Base-by-base conservation (phyloP, 2,888 invertebrate species). In the Dichetophora obliterata region DNA sequence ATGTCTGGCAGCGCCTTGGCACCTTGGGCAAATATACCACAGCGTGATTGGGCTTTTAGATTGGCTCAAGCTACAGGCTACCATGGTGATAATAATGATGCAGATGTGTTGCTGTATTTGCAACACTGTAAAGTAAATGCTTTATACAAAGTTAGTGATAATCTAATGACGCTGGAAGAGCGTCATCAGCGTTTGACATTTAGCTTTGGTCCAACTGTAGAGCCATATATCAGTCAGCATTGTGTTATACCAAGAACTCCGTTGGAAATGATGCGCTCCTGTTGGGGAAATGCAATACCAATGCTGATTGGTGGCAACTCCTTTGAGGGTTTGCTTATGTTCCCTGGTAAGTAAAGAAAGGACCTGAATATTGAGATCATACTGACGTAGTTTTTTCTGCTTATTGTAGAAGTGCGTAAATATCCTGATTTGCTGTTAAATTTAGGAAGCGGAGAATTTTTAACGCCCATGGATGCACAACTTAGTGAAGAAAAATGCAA, bases 241-340 rank as follows among this genome's bases (percentile, higher is more conserved):
- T 88, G 88, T 76, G 85, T 89, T 2, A 85, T 89, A 76, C 85
- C 86, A 2, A 84, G 82, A 24, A 79, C 85, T 3, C 89, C 89
- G 0, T 75, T 88, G 14, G 83, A 88, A 70, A 87, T 89, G 89
- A 84, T 88, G 84, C 86, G 86, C 54, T 83, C 84, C 48, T 84
- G 86, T 19, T 89, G 89, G 89, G 86, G 89, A 77, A 88, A 88
- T 75, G 80, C 82, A 0, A 88, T 89, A 78, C 89, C 89, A 9
- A 71, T 90, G 78, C 81, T 89, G 4, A 85, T 89, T 19, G 89
- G 89, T 3, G 89, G 88, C 9, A 89, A 87, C 68, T 88, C 88
- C 3, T 86, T 86, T 63, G 89, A 89, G 78, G 89, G 89, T 0
- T 79, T 89, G 14, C 82, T 89, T 3, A 84, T 85, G 80, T 88